Conservation (phyloP, 2,797 vertebrate species). For the Amazona ochrocephala region DNA sequence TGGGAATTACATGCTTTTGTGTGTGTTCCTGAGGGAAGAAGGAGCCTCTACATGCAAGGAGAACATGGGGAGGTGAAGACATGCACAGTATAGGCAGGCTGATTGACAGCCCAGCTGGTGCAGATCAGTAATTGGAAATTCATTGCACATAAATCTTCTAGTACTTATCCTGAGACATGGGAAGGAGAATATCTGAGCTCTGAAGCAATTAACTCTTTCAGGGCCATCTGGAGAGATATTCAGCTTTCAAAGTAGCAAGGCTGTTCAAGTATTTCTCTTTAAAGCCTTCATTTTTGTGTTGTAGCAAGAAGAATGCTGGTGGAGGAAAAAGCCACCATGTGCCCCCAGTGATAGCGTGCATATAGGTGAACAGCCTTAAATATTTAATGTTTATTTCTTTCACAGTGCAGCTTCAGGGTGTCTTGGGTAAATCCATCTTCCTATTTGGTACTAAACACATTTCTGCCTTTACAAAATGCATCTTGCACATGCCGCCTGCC, state of each 20-base stretch:
- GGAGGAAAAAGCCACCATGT: conserved; percentile 42
- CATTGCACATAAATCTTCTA: conserved; percentile 81
- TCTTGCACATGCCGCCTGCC: conserved; percentile 41
- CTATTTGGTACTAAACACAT: conserved; percentile 39
- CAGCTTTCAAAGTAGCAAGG: neutral
- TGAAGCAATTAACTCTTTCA: conserved; percentile 76
- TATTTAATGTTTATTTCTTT: conserved; percentile 50
- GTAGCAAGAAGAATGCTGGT: conserved; percentile 14
- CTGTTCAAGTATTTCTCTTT: conserved; percentile 29
- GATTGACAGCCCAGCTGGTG: conserved; percentile 82
- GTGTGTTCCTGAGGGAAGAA: neutral
- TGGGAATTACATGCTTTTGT: conserved; percentile 58
- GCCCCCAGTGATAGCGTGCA: conserved; percentile 10
- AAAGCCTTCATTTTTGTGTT: conserved; percentile 47
- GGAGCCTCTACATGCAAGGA: conserved; percentile 34
- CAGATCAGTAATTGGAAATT: conserved; percentile 82
- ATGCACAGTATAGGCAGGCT: conserved; percentile 62
- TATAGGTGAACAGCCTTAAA: conserved; percentile 56
- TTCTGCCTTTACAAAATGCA: conserved; percentile 34
- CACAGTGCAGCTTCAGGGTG: conserved; percentile 14
- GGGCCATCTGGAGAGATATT: conserved; percentile 27
- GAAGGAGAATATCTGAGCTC: conserved; percentile 65
- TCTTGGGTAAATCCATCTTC: conserved; percentile 34
- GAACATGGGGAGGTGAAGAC: conserved; percentile 65
- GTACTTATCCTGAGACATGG: conserved; percentile 75